Conservation (phyloP, 23 tunicate genomes). For the Halocynthia aurantium region DNA sequence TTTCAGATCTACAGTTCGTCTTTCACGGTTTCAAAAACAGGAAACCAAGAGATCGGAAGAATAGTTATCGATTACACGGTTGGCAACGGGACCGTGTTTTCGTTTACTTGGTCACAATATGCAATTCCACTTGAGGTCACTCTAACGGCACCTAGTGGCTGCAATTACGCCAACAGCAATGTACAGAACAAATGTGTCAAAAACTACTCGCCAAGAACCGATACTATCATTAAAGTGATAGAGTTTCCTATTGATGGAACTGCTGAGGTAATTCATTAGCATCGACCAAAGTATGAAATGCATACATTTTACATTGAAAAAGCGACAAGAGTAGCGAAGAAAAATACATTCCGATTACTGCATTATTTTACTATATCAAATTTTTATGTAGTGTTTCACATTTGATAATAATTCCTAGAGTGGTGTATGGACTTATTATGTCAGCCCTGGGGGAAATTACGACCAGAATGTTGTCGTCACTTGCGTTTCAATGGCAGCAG, state of each 20-base stretch:
- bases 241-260: constrained; percentile 53
- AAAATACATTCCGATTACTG: background rate
- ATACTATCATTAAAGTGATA: constrained; percentile 20
- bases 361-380: background rate
- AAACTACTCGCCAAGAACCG: constrained; percentile 19
- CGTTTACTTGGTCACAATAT: constrained; percentile 64
- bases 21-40: constrained; percentile 18
- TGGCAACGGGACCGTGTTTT: constrained; percentile 67
- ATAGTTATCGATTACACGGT: constrained; percentile 55
- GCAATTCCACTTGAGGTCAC: constrained; percentile 20
- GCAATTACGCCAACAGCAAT: constrained; percentile 37
- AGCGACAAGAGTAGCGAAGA: background rate
- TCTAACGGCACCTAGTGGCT: constrained; percentile 44
- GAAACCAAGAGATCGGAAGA: constrained; percentile 28
- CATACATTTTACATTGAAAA: background rate
- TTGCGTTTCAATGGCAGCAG: constrained; percentile 51
- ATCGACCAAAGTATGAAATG: no score
- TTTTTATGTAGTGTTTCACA: background rate
- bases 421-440: constrained; percentile 50
- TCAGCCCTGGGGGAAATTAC: constrained; percentile 24
- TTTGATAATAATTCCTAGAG: background rate
- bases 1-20: constrained; percentile 55
- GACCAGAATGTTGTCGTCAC: constrained; percentile 36
- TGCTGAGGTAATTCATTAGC: constrained; percentile 42
- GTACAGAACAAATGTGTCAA: constrained; percentile 19